Evolutionary conservation across 1,140 invertebrate species (phyloP).

Genomic region (Condylostylus longicornis): DNA sequence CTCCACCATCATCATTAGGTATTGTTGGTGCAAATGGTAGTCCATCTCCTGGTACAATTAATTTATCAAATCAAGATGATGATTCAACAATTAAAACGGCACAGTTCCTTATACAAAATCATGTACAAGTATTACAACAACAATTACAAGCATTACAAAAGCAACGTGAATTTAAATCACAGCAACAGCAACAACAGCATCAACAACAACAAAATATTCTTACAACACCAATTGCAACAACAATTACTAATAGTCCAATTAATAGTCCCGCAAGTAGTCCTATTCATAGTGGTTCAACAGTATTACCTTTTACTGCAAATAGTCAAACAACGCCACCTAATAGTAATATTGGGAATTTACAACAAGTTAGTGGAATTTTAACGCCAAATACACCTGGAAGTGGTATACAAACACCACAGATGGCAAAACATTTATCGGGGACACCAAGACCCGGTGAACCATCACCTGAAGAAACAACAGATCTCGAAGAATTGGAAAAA

Average conservation of each 20-base stretch:
- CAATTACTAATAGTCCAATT: slow-evolving; percentile 28
- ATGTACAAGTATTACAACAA: slow-evolving; percentile 63
- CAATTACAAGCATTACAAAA: slow-evolving; percentile 66
- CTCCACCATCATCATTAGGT: no score
- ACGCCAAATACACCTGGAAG: slow-evolving; percentile 42
- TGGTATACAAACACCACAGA: slow-evolving; percentile 38
- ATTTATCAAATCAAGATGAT: no score
- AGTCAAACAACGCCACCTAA: slow-evolving; percentile 28
- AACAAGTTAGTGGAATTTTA: slow-evolving; percentile 32
- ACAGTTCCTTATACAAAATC: slow-evolving; percentile 28
- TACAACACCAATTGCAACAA: slow-evolving; percentile 33
- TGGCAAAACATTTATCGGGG: slow-evolving; percentile 32
- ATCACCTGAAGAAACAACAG: slow-evolving; percentile 78
- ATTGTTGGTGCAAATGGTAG: no score
- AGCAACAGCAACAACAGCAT: slow-evolving; percentile 28
- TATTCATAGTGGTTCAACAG: slow-evolving; percentile 7
- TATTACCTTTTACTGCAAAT: slow-evolving; percentile 6
- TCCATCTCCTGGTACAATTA: no score
- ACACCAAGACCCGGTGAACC: slow-evolving; percentile 46
- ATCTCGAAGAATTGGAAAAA: slow-evolving; percentile 88
- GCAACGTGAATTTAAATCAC: slow-evolving; percentile 44
- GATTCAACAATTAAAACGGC: slow-evolving; percentile 22
- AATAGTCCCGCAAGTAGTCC: slow-evolving; percentile 28
- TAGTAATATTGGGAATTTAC: slow-evolving; percentile 11
- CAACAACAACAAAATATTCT: slow-evolving; percentile 19